Conservation (phyloP, 2,888 invertebrate species). For the Synergus laeviventris region DNA sequence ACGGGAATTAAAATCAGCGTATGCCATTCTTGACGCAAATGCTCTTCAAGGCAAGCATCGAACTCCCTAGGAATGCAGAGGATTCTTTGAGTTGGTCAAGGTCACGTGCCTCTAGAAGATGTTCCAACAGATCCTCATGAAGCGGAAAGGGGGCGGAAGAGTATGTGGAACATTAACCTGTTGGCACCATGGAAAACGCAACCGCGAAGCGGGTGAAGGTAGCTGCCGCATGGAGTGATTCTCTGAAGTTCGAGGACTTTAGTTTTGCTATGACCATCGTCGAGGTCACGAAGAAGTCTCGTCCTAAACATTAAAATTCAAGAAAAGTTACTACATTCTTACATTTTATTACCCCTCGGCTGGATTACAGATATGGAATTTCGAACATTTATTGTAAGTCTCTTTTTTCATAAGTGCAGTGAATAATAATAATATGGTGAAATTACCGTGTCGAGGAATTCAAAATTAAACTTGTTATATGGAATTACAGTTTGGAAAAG, state of each 20-base stretch:
- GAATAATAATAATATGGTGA: not conserved
- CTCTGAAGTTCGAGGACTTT: constrained; percentile 65
- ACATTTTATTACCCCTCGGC: not conserved
- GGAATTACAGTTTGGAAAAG: too few relatives aligned
- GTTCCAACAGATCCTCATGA: constrained; percentile 45
- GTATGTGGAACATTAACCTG: constrained; percentile 55
- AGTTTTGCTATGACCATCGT: constrained; percentile 72
- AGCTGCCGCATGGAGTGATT: constrained; percentile 29
- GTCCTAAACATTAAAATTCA: constrained; percentile 41
- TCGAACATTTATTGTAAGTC: constrained; percentile 36
- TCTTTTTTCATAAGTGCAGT: constrained; percentile 2
- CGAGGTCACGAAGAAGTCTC: constrained; percentile 59
- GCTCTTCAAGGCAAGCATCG: constrained; percentile 9
- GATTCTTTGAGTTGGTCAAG: constrained; percentile 55
- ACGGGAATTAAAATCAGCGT: constrained; percentile 31
- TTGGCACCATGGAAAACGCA: constrained; percentile 42
- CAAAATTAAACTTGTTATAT: too few relatives aligned
- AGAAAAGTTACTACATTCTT: not conserved
- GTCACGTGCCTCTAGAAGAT: constrained; percentile 48
- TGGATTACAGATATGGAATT: constrained; percentile 21
- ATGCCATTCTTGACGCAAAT: constrained; percentile 29
- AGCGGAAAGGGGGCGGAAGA: constrained; percentile 42
- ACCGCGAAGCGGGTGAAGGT: constrained; percentile 39
- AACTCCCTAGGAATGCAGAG: constrained; percentile 40
- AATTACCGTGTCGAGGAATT: not conserved